Evolutionary conservation across 2,888 invertebrate species (phyloP), one percentile per base, ranked within the genome.

Genomic region (Ischnus inquisitorius): DNA sequence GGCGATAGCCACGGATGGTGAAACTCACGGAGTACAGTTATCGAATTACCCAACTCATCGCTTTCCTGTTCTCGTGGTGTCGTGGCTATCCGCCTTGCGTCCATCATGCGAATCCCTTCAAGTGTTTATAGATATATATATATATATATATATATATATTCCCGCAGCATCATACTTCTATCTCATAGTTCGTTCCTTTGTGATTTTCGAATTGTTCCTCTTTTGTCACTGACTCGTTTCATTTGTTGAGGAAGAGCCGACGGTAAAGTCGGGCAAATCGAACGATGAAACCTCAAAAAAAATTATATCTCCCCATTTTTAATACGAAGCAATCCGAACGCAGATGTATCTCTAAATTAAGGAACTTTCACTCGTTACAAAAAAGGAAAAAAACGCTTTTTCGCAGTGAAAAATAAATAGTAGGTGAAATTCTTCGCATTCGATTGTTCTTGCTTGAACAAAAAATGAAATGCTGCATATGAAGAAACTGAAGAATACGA

Each of bases 1-100:
- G 74, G 80, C 79, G 82, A 82, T 75, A 81, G 74, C 75, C 51
- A 60, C 39, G 79, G 64, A 82, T 64, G 77, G 75, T 41, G 87
- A 89, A 89, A 88, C 84, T 87, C 86, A 89, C 90, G 89, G 90
- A 91, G 91, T 89, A 88, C 88, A 89, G 90, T 92, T 91, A 92
- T 93, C 91, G 90, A 92, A 93, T 93, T 92, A 92, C 91, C 90
- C 19, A 92, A 93, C 92, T 92, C 92, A 92, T 92, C 92, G 92
- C 93, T 92, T 91, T 92, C 91, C 90, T 91, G 92, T 91, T 90
- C 91, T 91, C 90, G 88, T 89, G 16, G 16, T n/a, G 28, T 16
- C 16, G 34, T n/a, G 39, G 3, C n/a, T n/a, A 46, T 74, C 46
- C 19, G 48, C 43, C 22, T 8, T 57, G 12, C 28, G 46, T 62